Base-by-base conservation (phyloP, 2,888 invertebrate genomes). In the Polymixis lichenea region DNA sequence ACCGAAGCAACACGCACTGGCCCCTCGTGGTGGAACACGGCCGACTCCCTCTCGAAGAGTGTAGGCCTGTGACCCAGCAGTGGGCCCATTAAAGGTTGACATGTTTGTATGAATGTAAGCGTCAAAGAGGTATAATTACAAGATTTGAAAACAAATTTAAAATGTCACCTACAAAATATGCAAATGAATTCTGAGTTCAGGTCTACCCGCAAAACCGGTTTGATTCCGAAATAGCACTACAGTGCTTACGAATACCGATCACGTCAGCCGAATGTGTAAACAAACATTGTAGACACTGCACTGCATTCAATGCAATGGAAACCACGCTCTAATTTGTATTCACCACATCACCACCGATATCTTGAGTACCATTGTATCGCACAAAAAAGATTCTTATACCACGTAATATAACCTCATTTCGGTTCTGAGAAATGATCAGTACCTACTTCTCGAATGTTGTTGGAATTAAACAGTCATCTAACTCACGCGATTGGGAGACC, bases 251-350 rank as follows among this genome's bases (percentile, higher is more conserved):
- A 87, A 83, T 89, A 84, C 84, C 74, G 80, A 79, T 81, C 86
- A 85, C 86, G 83, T 87, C 77, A 84, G 64, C 65, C 68, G 15
- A 77, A 84, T 77, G 71, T 77, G 86, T 84, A 86, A 85, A 87
- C 84, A 87, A 86, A 85, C 75, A 81, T 69, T 79, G 72, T 77
- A 80, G 73, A 83, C 70, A 75, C 74, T 66, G 75, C 82, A 84
- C 72, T 77, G 78, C 82, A 83, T 75, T 77, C 65, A 77, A 84
- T 86, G 83, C 82, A 85, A 80, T 85, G 69, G 69, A 81, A 80
- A 75, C 77, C 73, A 78, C 78, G 80, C 66, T 82, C 80, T 81
- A 67, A 85, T 86, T 83, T 83, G 82, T 85, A 86, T 87, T 82
- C 89, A 81, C 67, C 72, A 67, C 69, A 74, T 82, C 89, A 81